These are phyloP conservation scores for Rhabdornis inornatus DNA, from an alignment of 2,113 vertebrate genomes.

Conservation along the genomic window DNA sequence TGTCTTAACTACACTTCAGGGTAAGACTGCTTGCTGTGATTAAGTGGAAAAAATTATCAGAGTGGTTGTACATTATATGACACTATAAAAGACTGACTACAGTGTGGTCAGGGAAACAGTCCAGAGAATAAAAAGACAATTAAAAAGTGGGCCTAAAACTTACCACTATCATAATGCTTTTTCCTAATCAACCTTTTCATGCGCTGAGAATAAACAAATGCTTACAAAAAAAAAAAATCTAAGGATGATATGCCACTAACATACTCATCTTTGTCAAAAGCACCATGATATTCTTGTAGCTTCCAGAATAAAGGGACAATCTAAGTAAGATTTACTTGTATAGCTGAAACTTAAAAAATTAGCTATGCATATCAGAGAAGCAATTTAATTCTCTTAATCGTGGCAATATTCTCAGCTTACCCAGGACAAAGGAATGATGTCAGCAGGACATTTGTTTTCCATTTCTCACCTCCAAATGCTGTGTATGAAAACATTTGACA, in stretches of 20 bases:
- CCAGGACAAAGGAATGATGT: slow-evolving; percentile 96
- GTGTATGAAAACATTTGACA: slow-evolving; percentile 36
- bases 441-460: slow-evolving; percentile 97
- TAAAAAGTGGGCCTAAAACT: background rate
- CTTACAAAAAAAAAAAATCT: background rate
- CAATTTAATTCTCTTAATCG: slow-evolving; percentile 27
- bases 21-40: slow-evolving; percentile 42
- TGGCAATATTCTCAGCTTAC: slow-evolving; percentile 71
- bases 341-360: background rate
- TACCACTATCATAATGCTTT: background rate
- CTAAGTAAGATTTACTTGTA: background rate
- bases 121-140: background rate
- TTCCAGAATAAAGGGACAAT: background rate
- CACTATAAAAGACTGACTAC: background rate
- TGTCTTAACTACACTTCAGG: slow-evolving; percentile 43
- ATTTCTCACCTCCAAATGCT: slow-evolving; percentile 99
- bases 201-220: background rate
- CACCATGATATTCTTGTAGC: background rate
- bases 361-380: slow-evolving; percentile 14
- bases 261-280: background rate
- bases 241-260: background rate
- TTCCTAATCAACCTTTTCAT: background rate
- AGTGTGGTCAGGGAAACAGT: background rate
- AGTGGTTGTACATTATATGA: slow-evolving; percentile 2
- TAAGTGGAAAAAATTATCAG: slow-evolving; percentile 27